Evolutionary conservation across 2,888 invertebrate genomes (phyloP), one percentile per base, ranked within the genome.

Genomic region (Sceliomorpha sp.): DNA sequence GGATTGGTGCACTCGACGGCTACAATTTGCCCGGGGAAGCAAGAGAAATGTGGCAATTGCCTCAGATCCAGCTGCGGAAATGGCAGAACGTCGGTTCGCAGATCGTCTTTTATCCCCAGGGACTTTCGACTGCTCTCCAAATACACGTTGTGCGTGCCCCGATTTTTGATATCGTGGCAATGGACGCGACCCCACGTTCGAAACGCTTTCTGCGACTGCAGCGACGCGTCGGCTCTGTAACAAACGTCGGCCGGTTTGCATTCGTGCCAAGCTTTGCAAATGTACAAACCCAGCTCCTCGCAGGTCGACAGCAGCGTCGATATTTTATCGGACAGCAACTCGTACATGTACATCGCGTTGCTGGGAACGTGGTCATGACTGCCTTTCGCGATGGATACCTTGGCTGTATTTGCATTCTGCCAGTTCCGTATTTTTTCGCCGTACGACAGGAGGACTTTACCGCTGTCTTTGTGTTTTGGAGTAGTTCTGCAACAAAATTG

Each of bases 21-120:
- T 6, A 95, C 92, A 42, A 94, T 91, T 90, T 96, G 95, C 0
- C 96, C 96, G 13, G 95, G 93, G 83, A 94, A 96, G n/a, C n/a
- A n/a, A n/a, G n/a, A n/a, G n/a, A n/a, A n/a, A n/a, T n/a, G n/a
- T n/a, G n/a, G n/a, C n/a, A n/a, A n/a, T n/a, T n/a, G n/a, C n/a
- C n/a, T n/a, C n/a, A n/a, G n/a, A n/a, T n/a, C n/a, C n/a, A n/a
- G n/a, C n/a, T n/a, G n/a, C n/a, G n/a, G n/a, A n/a, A n/a, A n/a
- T n/a, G n/a, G n/a, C n/a, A n/a, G n/a, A n/a, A n/a, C n/a, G n/a
- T n/a, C n/a, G n/a, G n/a, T n/a, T n/a, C n/a, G n/a, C n/a, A n/a
- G n/a, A n/a, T n/a, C n/a, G n/a, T n/a, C n/a, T n/a, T n/a, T n/a
- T n/a, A n/a, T n/a, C n/a, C n/a, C n/a, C n/a, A n/a, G n/a, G n/a